Percentiles rank a stretch among this genome's conserved stretches.
phyloP scores from a whole-genome alignment of 2,113 vertebrate genomes.

The Deroptyus accipitrinus region DNA sequence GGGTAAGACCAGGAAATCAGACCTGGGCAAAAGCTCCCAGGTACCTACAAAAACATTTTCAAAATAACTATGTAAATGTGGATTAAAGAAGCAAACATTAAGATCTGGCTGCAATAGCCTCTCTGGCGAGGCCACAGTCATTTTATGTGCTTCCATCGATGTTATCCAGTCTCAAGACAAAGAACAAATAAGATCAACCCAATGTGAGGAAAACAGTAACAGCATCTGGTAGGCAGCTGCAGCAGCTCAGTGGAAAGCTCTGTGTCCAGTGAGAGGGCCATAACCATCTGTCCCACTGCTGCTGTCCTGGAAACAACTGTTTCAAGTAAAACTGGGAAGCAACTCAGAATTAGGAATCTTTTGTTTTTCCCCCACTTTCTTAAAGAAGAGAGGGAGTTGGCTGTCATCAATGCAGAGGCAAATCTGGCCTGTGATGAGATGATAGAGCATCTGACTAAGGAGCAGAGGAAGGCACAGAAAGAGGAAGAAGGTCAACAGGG shows the following conservation, averaged over 20 bases:
- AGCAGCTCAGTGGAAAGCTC: not conserved
- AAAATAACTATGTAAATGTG: not conserved
- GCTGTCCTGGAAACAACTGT: not conserved
- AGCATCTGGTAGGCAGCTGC: conserved; percentile 24
- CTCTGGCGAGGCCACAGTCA: not conserved
- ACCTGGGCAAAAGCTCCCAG: not conserved
- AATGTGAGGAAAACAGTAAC: not conserved
- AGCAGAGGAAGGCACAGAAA: not conserved
- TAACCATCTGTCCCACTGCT: not conserved
- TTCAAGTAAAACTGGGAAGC: not conserved
- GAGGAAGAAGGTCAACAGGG: not conserved
- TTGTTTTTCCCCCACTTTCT: not conserved
- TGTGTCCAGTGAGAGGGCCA: not conserved
- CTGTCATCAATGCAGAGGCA: not conserved
- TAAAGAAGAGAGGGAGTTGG: not conserved
- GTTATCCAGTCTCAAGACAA: not conserved
- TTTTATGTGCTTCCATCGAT: fast-evolving
- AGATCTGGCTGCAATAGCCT: not conserved
- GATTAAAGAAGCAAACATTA: not conserved
- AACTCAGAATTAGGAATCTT: not conserved
- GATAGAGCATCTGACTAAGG: not conserved
- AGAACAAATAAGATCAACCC: not conserved
- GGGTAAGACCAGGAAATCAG: not conserved
- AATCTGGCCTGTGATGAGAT: not conserved
- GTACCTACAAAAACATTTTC: not conserved